A percentile compares a stretch with the other conserved stretches of the same genome.
Evolutionary conservation across 1,140 invertebrate species (phyloP).

Genomic region (Saxidomus purpurata): DNA sequence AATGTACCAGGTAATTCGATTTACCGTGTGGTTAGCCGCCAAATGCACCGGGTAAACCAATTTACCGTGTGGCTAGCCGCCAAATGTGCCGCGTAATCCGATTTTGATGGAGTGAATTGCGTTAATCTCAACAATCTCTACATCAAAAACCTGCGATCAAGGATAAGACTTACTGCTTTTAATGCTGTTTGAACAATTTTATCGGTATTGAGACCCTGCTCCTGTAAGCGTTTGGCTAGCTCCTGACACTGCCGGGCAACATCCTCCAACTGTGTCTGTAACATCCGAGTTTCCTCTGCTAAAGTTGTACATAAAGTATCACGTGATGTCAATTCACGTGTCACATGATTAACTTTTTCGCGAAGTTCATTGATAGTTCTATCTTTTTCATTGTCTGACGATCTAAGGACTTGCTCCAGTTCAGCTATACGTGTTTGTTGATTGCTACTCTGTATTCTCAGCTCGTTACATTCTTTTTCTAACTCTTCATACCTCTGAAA

Average conservation of each 20-base stretch:
- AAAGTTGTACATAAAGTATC: conserved; percentile 11
- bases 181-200: conserved; percentile 26
- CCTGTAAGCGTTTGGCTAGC: conserved; percentile 42
- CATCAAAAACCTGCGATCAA: too few relatives aligned
- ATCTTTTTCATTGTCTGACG: conserved; percentile 61
- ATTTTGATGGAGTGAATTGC: too few relatives aligned
- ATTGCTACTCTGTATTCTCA: background rate
- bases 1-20: too few relatives aligned
- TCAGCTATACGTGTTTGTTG: conserved; percentile 34
- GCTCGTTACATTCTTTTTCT: background rate
- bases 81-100: too few relatives aligned
- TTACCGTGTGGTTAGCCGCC: too few relatives aligned
- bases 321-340: conserved; percentile 35
- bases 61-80: too few relatives aligned
- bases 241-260: conserved; percentile 61
- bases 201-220: conserved; percentile 29
- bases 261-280: conserved; percentile 47
- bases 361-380: conserved; percentile 57
- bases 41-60: too few relatives aligned
- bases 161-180: conserved; percentile 21
- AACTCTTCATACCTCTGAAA: conserved; percentile 17
- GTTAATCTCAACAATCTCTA: too few relatives aligned
- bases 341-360: background rate
- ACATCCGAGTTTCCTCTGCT: conserved; percentile 28
- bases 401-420: conserved; percentile 35